phyloP scores from a whole-genome alignment of 2,797 vertebrate genomes.

The Momotus momota region DNA sequence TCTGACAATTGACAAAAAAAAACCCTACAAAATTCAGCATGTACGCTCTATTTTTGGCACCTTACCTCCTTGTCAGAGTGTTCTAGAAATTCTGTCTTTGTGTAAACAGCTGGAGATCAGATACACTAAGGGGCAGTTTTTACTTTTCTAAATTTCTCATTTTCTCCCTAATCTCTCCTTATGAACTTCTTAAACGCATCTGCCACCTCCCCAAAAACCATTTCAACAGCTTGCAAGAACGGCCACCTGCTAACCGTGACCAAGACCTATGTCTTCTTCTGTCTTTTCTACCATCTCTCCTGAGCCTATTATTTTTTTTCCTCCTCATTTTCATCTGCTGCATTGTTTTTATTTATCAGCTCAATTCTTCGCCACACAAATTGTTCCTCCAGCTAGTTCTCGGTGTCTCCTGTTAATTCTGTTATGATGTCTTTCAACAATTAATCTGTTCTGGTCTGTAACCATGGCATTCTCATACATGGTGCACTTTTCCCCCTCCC shows the following conservation, averaged over 20 bases:
- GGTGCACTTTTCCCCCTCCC: neutral
- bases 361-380: neutral
- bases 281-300: neutral
- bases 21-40: neutral
- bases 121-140: neutral
- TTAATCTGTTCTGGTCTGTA: conserved; percentile 35
- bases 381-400: neutral
- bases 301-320: neutral
- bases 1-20: neutral
- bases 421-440: conserved; percentile 14
- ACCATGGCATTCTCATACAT: neutral
- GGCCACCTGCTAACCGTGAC: neutral
- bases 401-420: neutral
- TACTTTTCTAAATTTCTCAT: neutral
- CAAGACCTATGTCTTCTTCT: neutral
- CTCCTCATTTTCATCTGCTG: neutral
- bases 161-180: neutral
- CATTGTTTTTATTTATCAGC: neutral
- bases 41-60: neutral
- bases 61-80: neutral
- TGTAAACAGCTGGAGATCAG: neutral
- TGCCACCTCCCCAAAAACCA: neutral
- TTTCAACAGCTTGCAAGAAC: neutral
- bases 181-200: neutral
- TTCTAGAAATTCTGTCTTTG: neutral